Percentiles rank a stretch among this genome's conserved stretches.
Evolutionary conservation across 2,113 vertebrate genomes (phyloP).

Genomic region (Tragulus kanchil): DNA sequence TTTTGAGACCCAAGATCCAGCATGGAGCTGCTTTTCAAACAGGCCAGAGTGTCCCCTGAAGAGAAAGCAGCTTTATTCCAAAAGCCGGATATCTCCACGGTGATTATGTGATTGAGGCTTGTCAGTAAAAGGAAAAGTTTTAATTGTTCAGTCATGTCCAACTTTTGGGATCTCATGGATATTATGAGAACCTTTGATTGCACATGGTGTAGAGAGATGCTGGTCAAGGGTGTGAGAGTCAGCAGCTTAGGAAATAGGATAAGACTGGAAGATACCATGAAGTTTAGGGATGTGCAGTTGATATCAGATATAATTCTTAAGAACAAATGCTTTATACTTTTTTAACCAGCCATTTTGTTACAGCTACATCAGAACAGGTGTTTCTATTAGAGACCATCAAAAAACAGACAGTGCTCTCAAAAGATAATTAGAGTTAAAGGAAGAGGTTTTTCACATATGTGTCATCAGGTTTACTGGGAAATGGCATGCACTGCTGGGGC

Average conservation of each 20-base stretch:
- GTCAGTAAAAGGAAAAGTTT: neutral
- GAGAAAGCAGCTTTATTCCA: neutral
- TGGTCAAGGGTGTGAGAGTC: neutral
- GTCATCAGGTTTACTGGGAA: neutral
- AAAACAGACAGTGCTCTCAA: slow-evolving; percentile 34
- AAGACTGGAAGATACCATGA: neutral
- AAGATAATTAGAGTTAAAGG: slow-evolving; percentile 5
- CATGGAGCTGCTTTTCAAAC: neutral
- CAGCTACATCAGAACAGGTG: neutral
- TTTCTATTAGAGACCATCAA: neutral
- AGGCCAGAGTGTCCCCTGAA: neutral
- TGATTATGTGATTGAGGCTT: too few species aligned
- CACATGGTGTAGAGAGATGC: neutral
- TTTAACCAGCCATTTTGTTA: neutral
- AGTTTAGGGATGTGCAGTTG: neutral
- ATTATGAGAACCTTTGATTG: neutral
- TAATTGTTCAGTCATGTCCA: neutral
- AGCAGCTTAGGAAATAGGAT: neutral
- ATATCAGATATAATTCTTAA: neutral
- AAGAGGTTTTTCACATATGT: neutral
- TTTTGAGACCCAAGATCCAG: neutral
- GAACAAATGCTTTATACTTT: neutral
- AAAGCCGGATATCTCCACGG: neutral
- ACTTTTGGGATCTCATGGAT: neutral
- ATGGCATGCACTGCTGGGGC: neutral